These are phyloP conservation scores for Apogon hyalosoma DNA, from an alignment of 2,797 vertebrate species.

Conservation along the genomic window DNA sequence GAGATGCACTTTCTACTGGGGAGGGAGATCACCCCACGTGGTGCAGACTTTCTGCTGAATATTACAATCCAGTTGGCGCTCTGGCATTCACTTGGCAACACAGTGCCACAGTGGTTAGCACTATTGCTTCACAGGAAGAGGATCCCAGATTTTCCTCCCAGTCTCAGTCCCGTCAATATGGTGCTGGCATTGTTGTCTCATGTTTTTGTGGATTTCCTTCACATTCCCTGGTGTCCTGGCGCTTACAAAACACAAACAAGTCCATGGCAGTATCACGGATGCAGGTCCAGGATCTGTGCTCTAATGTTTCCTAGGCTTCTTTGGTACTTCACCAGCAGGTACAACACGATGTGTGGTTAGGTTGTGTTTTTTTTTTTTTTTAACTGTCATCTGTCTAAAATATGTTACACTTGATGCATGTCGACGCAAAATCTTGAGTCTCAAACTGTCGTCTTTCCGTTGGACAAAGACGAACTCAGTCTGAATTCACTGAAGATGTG, in stretches of 20 bases:
- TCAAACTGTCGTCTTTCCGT: too few species aligned
- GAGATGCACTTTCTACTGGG: slow-evolving; percentile 50
- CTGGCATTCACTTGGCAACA: slow-evolving; percentile 26
- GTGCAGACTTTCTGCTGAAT: slow-evolving; percentile 44
- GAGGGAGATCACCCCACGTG: slow-evolving; percentile 43
- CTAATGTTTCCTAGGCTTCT: too few species aligned
- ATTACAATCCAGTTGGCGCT: slow-evolving; percentile 37
- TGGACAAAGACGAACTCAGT: too few species aligned
- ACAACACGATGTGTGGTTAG: too few species aligned
- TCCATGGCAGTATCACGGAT: neutral
- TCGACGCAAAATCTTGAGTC: too few species aligned
- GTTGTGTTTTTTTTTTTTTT: too few species aligned
- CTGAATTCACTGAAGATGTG: too few species aligned
- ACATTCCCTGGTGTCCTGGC: neutral
- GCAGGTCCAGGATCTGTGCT: neutral
- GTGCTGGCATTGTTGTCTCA: neutral
- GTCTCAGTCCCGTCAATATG: slow-evolving; percentile 12
- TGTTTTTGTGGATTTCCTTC: slow-evolving; percentile 8
- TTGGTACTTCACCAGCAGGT: too few species aligned
- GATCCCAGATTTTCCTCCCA: slow-evolving; percentile 22
- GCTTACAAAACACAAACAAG: neutral
- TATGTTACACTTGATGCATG: too few species aligned
- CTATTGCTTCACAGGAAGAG: slow-evolving; percentile 25
- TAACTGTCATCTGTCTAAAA: too few species aligned
- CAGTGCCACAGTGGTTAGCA: slow-evolving; percentile 28